A percentile compares a stretch with the other conserved stretches of the same genome.
Conservation (phyloP, 2,888 invertebrate genomes). For the Pyrrhosoma nymphula region DNA sequence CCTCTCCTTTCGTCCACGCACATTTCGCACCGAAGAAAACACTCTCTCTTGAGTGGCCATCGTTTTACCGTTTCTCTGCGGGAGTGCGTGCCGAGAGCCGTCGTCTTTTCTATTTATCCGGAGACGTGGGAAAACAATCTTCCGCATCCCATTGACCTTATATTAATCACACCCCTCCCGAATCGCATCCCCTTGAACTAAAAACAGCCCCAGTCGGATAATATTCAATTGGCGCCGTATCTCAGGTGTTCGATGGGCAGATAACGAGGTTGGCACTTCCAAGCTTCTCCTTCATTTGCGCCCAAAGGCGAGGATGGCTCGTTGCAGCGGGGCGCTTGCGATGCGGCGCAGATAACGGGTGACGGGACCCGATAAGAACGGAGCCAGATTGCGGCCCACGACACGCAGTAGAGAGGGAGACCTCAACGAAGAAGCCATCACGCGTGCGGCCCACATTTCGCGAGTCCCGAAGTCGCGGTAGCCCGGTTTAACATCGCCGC, state of each 20-base stretch:
- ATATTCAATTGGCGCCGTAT: conserved; percentile 2
- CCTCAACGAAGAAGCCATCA: neutral
- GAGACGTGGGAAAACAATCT: neutral
- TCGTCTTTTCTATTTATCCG: neutral
- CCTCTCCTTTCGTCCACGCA: too few species aligned
- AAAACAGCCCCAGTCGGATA: neutral
- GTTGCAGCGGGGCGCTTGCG: neutral
- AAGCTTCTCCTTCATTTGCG: neutral
- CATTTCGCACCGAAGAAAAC: too few species aligned
- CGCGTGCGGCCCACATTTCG: neutral
- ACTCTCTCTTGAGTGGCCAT: too few species aligned
- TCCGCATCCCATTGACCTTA: neutral
- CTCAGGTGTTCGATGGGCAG: neutral
- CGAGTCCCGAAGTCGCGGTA: neutral
- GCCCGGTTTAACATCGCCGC: too few species aligned
- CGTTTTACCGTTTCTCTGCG: too few species aligned
- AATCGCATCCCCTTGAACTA: neutral
- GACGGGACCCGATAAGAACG: neutral
- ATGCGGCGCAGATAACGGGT: neutral
- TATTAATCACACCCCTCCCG: neutral
- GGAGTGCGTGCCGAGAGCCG: too few species aligned
- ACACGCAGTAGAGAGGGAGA: neutral
- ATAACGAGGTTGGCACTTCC: neutral
- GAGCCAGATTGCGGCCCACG: neutral
- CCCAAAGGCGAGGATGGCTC: neutral